A percentile compares a stretch with the other conserved stretches of the same genome.
These are phyloP conservation scores for Lamprologus tigripictilis DNA, from an alignment of 2,113 vertebrate species.

Conservation along the genomic window DNA sequence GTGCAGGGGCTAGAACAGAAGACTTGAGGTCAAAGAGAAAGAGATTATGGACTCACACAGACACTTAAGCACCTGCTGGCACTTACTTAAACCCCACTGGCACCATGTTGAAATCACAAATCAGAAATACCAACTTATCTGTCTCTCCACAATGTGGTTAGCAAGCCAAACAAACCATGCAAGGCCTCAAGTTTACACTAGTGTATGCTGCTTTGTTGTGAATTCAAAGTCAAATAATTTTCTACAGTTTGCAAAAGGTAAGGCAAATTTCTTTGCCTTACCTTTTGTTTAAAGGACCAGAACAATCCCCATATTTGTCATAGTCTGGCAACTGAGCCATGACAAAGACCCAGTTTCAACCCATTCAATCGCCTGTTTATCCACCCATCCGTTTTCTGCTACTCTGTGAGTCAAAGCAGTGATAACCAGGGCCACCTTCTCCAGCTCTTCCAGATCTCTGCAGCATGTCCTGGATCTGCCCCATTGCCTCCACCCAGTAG, in stretches of 20 bases:
- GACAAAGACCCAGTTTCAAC: neutral
- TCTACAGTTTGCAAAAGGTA: neutral
- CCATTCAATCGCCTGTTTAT: neutral
- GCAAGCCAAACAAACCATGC: neutral
- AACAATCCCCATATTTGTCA: neutral
- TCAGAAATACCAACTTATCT: neutral
- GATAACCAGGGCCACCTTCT: neutral
- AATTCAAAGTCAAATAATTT: neutral
- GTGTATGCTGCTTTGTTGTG: neutral
- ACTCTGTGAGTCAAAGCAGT: neutral
- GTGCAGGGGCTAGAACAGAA: neutral
- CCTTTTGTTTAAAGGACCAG: neutral
- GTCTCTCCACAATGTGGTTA: neutral
- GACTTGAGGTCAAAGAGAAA: neutral
- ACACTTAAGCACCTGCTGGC: neutral
- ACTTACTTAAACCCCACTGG: neutral
- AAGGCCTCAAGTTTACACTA: neutral
- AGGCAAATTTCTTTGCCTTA: neutral
- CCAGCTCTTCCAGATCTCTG: neutral
- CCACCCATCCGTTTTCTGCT: neutral
- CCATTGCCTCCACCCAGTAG: neutral
- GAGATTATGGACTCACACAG: neutral
- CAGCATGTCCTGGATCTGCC: neutral
- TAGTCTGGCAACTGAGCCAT: fast-evolving
- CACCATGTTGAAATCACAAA: neutral